Base-by-base conservation (phyloP, 2,888 invertebrate species). In the Augiades crinisus region DNA sequence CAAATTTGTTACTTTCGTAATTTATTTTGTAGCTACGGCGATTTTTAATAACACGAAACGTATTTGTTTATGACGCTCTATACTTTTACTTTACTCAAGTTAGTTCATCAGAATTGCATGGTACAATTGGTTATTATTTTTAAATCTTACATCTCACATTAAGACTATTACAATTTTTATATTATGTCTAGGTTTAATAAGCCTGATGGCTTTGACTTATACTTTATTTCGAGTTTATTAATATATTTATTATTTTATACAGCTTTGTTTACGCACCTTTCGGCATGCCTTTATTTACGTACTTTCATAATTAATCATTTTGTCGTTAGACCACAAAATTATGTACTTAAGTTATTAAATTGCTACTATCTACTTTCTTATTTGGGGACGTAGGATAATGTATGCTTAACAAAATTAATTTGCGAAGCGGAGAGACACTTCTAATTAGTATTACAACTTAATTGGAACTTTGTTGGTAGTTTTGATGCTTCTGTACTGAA, bases 1-100 rank as follows among this genome's bases (percentile, higher is more conserved):
- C 13, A 37, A 16, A 8, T 21, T 43, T 41, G 19, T 46, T 37
- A 50, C 63, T 71, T 71, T 66, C 63, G 27, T 43, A 36, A 21
- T 30, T 75, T 44, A 13, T 50, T 43, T 21, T 50, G 50, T 50
- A 50, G 43, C 14, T 41, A 13, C 16, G 36, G 19, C 44, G 22
- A 43, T 27, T 43, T 50, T 17, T 7, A 37, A 21, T 5, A 13
- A 50, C 24, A 34, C 10, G 24, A 10, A 45, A 40, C n/a, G 40
- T 33, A 38, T 14, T 4, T n/a, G 17, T 36, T 24, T 40, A 17
- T 12, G 19, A 34, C n/a, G 8, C 16, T 40, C 22, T 24, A 14
- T 44, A 44, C 17, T 41, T 51, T 46, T 40, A 41, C 16, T 19
- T 30, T 40, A 41, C 16, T 19, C 21, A 36, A 27, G 43, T 30